Percentiles rank a stretch among this genome's conserved stretches.
phyloP scores from a whole-genome alignment of 2,797 vertebrate species.

The Hafferia zeledoni region DNA sequence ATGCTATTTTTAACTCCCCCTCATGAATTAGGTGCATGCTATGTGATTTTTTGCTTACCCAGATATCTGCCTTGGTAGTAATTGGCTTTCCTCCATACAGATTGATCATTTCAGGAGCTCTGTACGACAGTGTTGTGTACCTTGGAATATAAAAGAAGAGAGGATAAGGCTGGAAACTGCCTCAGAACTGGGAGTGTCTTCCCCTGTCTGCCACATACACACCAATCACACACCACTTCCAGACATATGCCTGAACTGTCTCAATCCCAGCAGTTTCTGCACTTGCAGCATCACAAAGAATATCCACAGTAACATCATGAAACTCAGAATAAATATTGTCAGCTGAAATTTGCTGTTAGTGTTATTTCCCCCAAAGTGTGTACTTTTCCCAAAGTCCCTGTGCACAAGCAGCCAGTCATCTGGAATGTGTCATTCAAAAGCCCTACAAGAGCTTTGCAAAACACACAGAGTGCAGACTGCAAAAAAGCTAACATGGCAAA shows the following conservation, averaged over 20 bases:
- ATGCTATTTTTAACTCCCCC: not conserved
- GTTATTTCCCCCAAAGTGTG: not conserved
- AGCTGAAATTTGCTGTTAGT: not conserved
- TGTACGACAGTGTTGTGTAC: conserved; percentile 97
- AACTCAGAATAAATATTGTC: not conserved
- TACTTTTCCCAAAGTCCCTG: not conserved
- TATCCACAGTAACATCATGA: not conserved
- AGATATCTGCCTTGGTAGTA: conserved; percentile 98
- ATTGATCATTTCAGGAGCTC: conserved; percentile 98
- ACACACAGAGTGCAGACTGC: fast-evolving
- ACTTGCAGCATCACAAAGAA: not conserved
- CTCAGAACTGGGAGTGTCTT: not conserved
- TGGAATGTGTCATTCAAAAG: fast-evolving
- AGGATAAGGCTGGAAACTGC: not conserved
- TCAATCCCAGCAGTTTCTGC: fast-evolving
- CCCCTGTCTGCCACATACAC: fast-evolving
- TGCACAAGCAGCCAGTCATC: fast-evolving
- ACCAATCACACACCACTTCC: not conserved
- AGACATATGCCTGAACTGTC: fast-evolving
- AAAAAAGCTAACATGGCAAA: not conserved
- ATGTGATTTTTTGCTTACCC: conserved; percentile 81
- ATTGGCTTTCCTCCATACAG: conserved; percentile 95
- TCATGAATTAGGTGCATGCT: not conserved
- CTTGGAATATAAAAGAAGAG: conserved; percentile 71
- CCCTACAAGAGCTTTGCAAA: not conserved